Evolutionary conservation across 30 jellyfish, hydroid and myxozoan species (phyloP).

Genomic region (Kudoa iwatai): DNA sequence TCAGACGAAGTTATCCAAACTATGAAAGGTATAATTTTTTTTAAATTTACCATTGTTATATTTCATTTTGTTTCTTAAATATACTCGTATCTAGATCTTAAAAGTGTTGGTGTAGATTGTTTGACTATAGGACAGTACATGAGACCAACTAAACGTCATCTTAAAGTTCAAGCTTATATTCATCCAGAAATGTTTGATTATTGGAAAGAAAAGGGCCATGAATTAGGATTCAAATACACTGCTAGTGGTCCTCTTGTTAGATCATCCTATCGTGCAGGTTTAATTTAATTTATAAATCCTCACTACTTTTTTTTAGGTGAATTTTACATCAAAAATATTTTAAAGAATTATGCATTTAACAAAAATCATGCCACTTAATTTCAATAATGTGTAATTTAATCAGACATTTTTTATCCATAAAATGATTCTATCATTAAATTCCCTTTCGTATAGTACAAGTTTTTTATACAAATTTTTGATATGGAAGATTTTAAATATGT

Average conservation of each 20-base stretch:
- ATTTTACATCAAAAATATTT: conserved; percentile 3
- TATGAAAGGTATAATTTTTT: conserved; percentile 14
- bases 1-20: conserved; percentile 46
- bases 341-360: too few species aligned
- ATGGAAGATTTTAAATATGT: too few species aligned
- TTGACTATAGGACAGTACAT: conserved; percentile 67
- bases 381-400: too few species aligned
- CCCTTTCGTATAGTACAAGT: too few species aligned
- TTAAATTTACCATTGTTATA: background rate
- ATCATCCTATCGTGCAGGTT: conserved; percentile 77
- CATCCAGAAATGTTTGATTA: conserved; percentile 27
- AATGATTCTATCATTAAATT: too few species aligned
- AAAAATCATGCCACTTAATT: too few species aligned
- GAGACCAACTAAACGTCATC: conserved; percentile 76
- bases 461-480: too few species aligned
- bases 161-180: conserved; percentile 41
- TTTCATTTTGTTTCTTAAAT: background rate
- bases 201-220: conserved; percentile 47
- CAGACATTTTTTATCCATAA: too few species aligned
- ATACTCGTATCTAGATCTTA: conserved; percentile 6
- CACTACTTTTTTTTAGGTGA: conserved; percentile 1
- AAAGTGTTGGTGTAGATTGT: conserved; percentile 60
- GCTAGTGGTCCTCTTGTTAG: conserved; percentile 97
- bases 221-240: conserved; percentile 58
- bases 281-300: background rate